Conservation (phyloP, 2,113 vertebrate genomes). For the Sialia sialis region DNA sequence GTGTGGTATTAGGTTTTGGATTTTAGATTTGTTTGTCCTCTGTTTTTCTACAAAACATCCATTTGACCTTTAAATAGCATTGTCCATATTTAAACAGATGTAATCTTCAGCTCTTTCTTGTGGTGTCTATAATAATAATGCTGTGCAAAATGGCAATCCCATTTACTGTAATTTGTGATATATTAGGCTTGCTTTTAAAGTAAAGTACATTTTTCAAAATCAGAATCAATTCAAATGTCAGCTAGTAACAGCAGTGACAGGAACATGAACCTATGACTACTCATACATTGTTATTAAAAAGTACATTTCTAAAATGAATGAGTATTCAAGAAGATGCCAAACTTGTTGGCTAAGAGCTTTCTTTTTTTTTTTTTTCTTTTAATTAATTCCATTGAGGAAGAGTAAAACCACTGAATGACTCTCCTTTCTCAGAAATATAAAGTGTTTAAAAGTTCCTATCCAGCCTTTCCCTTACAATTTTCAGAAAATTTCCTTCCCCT, state of each 20-base stretch:
- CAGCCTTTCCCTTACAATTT: background rate
- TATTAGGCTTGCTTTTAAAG: conserved; percentile 11
- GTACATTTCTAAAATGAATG: background rate
- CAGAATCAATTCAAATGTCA: conserved; percentile 54
- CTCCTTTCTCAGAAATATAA: background rate
- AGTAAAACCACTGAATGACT: background rate
- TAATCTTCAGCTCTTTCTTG: conserved; percentile 13
- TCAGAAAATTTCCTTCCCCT: background rate
- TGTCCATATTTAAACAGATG: conserved; percentile 51
- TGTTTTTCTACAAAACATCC: background rate
- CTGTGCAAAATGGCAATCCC: background rate
- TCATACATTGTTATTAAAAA: background rate
- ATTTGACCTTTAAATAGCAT: conserved; percentile 1
- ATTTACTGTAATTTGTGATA: conserved; percentile 24
- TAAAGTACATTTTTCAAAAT: conserved; percentile 44
- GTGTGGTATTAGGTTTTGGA: background rate
- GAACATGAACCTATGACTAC: background rate
- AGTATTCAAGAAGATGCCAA: background rate
- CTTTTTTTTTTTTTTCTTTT: background rate
- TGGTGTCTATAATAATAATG: conserved; percentile 4
- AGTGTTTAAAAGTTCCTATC: background rate
- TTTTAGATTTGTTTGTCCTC: background rate
- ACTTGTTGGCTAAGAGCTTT: background rate
- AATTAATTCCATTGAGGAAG: background rate
- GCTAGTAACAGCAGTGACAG: background rate